phyloP scores from a whole-genome alignment of 2,888 invertebrate species.

The Clitarchus hookeri region DNA sequence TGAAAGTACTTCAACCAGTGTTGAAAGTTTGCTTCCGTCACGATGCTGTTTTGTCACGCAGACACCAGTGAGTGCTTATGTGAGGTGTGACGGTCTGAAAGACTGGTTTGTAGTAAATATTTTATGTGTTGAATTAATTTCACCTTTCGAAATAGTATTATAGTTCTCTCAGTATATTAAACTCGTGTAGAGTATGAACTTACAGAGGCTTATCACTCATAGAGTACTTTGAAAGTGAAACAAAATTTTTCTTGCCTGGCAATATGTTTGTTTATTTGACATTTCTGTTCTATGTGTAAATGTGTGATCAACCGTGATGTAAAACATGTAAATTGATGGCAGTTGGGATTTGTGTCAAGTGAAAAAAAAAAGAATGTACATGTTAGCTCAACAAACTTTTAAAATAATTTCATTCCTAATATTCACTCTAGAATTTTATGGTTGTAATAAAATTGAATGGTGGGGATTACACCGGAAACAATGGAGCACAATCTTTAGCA shows the following conservation, averaged over 20 bases:
- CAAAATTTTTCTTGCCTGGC: not conserved
- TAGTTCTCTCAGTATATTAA: no score
- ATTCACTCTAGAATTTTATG: not conserved
- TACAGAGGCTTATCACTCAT: no score
- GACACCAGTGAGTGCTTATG: no score
- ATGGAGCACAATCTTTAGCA: not conserved
- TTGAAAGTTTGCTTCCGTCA: no score
- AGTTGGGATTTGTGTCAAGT: not conserved
- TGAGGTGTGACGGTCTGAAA: no score
- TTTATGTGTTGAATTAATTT: no score
- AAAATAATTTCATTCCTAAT: not conserved
- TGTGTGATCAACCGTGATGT: not conserved
- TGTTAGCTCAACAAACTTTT: slow-evolving; percentile 3
- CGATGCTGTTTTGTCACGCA: no score
- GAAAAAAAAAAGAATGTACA: not conserved
- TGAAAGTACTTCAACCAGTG: no score
- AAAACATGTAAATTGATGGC: not conserved
- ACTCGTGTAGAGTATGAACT: no score
- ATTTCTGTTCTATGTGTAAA: not conserved
- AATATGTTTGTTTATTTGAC: not conserved
- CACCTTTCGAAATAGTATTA: no score
- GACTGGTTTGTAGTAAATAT: no score
- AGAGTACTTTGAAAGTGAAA: not conserved
- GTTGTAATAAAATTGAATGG: not conserved
- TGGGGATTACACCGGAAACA: not conserved